These are phyloP conservation scores for Nipponia nippon DNA, from an alignment of 2,113 vertebrate species.

Conservation along the genomic window DNA sequence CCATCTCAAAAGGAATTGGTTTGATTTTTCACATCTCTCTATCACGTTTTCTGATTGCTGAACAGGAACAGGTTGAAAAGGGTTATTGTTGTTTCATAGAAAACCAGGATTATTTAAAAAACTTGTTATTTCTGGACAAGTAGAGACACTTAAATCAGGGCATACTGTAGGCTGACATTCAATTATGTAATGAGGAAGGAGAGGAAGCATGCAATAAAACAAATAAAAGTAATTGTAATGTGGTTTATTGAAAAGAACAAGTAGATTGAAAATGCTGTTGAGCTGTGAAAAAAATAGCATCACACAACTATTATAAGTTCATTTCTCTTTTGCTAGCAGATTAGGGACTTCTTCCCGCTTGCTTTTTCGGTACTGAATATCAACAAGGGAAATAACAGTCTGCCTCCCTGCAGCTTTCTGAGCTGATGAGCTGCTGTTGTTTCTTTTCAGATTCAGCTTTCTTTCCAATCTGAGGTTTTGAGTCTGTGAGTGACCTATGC, in stretches of 20 bases:
- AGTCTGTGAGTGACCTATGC: neutral
- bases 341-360: neutral
- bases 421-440: neutral
- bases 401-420: slow-evolving; percentile 22
- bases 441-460: neutral
- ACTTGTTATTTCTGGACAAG: slow-evolving; percentile 4
- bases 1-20: neutral
- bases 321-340: neutral
- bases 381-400: slow-evolving; percentile 18
- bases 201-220: neutral
- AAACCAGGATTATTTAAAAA: neutral
- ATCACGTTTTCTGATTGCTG: neutral
- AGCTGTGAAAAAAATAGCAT: neutral
- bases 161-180: neutral
- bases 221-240: slow-evolving; percentile 8
- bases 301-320: neutral
- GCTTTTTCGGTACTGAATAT: neutral
- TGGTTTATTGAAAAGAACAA: neutral
- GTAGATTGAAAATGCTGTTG: neutral
- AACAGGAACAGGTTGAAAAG: neutral
- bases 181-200: slow-evolving; percentile 25
- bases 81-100: neutral
- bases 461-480: neutral
- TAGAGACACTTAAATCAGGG: slow-evolving; percentile 6
- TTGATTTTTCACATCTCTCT: neutral